A percentile compares a stretch with the other conserved stretches of the same genome.
Conservation (phyloP, 2,797 vertebrate genomes). For the Paramormyrops hopkinsi region DNA sequence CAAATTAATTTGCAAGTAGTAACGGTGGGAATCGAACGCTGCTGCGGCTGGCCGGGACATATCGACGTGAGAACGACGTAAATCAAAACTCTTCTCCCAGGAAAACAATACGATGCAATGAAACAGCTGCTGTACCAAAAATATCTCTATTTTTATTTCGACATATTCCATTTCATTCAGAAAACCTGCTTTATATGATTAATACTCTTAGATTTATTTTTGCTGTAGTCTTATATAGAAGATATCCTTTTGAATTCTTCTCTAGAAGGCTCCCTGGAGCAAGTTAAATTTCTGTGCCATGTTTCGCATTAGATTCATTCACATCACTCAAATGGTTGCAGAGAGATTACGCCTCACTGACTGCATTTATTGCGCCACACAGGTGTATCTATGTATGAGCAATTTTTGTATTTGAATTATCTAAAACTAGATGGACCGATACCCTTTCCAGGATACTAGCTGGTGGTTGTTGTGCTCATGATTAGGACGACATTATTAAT, state of each 20-base stretch:
- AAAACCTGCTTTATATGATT: neutral
- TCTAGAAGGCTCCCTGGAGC: neutral
- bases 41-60: neutral
- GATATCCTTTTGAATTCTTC: neutral
- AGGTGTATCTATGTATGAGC: neutral
- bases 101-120: neutral
- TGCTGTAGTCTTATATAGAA: neutral
- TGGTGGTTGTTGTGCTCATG: neutral
- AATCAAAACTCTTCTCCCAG: neutral
- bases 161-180: neutral
- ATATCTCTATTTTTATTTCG: neutral
- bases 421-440: neutral
- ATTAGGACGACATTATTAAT: neutral
- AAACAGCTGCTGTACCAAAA: neutral
- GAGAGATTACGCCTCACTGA: neutral
- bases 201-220: neutral
- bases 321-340: neutral
- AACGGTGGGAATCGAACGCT: neutral
- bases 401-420: neutral
- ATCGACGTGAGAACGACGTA: neutral
- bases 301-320: neutral
- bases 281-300: neutral
- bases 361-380: neutral
- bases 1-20: constrained; percentile 4
- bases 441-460: neutral